Evolutionary conservation across 2,888 invertebrate species (phyloP).

Genomic region (Ectropis crepuscularia): DNA sequence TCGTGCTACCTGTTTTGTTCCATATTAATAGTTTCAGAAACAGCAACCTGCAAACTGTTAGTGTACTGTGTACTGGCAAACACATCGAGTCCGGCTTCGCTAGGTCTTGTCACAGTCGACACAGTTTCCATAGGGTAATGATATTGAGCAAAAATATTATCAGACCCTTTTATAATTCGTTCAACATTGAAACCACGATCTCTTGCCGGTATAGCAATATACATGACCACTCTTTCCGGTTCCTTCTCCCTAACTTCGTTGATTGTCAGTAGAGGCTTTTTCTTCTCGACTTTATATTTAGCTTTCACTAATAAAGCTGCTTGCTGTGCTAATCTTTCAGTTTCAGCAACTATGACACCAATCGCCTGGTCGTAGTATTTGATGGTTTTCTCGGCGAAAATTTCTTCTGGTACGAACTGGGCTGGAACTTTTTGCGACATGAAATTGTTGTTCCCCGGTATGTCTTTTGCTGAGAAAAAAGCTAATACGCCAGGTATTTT

Average conservation of each 20-base stretch:
- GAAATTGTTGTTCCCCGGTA: slow-evolving; percentile 88
- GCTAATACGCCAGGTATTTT: slow-evolving; percentile 87
- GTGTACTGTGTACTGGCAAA: slow-evolving; percentile 85
- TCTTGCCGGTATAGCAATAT: slow-evolving; percentile 56
- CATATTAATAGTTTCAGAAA: slow-evolving; percentile 81
- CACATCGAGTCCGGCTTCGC: slow-evolving; percentile 88
- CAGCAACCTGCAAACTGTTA: slow-evolving; percentile 79
- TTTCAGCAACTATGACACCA: slow-evolving; percentile 87
- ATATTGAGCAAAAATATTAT: slow-evolving; percentile 85
- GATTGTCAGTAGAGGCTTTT: slow-evolving; percentile 61
- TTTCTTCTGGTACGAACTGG: slow-evolving; percentile 64
- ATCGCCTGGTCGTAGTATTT: slow-evolving; percentile 88
- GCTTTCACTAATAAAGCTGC: slow-evolving; percentile 86
- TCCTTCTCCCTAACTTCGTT: slow-evolving; percentile 59
- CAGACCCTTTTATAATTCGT: slow-evolving; percentile 83
- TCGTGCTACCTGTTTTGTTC: slow-evolving; percentile 81
- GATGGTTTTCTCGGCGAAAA: slow-evolving; percentile 81
- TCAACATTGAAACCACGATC: slow-evolving; percentile 68
- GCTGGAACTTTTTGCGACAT: slow-evolving; percentile 55
- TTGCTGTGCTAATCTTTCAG: slow-evolving; percentile 80
- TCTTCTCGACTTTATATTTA: slow-evolving; percentile 74
- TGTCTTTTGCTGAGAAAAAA: slow-evolving; percentile 87
- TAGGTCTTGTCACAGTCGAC: slow-evolving; percentile 84
- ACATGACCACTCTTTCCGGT: slow-evolving; percentile 56
- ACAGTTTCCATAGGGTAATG: slow-evolving; percentile 89